Percentiles rank a stretch among this genome's conserved stretches.
Conservation (phyloP, 2,113 vertebrate genomes). For the Xyliphius kryptos region DNA sequence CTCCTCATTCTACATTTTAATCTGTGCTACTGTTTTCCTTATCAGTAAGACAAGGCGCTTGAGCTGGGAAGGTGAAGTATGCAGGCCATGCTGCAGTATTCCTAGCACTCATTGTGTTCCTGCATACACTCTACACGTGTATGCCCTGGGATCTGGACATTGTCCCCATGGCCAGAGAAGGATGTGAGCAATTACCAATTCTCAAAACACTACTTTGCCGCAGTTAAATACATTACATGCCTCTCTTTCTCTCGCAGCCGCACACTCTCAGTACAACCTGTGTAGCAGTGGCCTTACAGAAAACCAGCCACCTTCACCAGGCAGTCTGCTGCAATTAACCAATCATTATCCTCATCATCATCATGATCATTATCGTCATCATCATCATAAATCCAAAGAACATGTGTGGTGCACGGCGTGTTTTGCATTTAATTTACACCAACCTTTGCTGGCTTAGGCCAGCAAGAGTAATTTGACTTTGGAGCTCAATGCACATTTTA, state of each 20-base stretch:
- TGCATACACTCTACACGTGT: slow-evolving; percentile 22
- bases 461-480: too few relatives aligned
- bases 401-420: slow-evolving; percentile 42
- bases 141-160: slow-evolving; percentile 62
- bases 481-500: background rate
- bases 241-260: slow-evolving; percentile 52
- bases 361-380: slow-evolving; percentile 54
- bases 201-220: slow-evolving; percentile 72
- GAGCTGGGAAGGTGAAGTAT: slow-evolving; percentile 32
- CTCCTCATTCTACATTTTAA: too few relatives aligned
- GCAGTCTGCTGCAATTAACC: slow-evolving; percentile 66
- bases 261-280: slow-evolving; percentile 50
- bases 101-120: too few relatives aligned
- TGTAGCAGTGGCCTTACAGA: slow-evolving; percentile 46
- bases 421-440: slow-evolving; percentile 55
- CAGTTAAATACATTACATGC: slow-evolving; percentile 70
- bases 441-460: slow-evolving; percentile 52
- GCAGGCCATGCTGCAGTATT: slow-evolving; percentile 15
- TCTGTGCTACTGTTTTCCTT: too few relatives aligned
- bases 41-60: too few relatives aligned
- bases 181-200: slow-evolving; percentile 77
- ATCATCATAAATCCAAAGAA: slow-evolving; percentile 51
- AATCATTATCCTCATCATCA: slow-evolving; percentile 58
- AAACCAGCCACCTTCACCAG: slow-evolving; percentile 43
- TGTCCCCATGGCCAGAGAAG: slow-evolving; percentile 65